phyloP scores from a whole-genome alignment of 2,113 vertebrate genomes.

The Calidris pygmaea region DNA sequence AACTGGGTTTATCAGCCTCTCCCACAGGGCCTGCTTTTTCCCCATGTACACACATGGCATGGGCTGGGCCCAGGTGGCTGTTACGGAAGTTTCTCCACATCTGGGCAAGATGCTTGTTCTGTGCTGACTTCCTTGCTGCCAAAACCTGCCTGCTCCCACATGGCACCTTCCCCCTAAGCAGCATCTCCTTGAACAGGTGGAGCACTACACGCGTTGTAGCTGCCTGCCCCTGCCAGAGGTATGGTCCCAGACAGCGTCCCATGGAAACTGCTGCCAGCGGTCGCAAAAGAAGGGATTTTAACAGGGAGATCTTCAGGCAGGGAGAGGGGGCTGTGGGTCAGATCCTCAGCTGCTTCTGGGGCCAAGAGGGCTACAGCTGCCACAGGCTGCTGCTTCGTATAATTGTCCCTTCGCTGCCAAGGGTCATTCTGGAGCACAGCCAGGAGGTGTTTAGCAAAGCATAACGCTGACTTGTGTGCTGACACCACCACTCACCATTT shows the following conservation, averaged over 20 bases:
- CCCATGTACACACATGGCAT: rapidly evolving
- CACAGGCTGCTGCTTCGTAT: background rate
- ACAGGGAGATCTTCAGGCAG: background rate
- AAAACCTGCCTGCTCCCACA: background rate
- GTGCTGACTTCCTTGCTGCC: background rate
- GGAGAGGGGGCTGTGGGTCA: background rate
- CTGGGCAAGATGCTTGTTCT: background rate
- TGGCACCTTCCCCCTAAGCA: background rate
- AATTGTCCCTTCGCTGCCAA: background rate
- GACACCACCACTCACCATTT: background rate
- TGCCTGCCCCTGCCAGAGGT: background rate
- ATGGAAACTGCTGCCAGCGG: background rate
- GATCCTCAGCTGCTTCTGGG: background rate
- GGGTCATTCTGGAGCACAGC: background rate
- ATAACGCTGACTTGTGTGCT: background rate
- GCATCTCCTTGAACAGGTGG: background rate
- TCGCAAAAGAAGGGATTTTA: background rate
- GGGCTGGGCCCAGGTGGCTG: background rate
- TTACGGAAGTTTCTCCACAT: background rate
- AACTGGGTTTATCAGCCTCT: background rate
- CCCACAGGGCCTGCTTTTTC: background rate
- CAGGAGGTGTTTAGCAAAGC: background rate
- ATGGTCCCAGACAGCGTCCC: rapidly evolving
- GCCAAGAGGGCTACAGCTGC: background rate
- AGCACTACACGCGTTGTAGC: background rate